Evolutionary conservation across 1,140 invertebrate species (phyloP), one percentile per base, ranked within the genome.

Genomic region (Drosophila biarmipes): DNA sequence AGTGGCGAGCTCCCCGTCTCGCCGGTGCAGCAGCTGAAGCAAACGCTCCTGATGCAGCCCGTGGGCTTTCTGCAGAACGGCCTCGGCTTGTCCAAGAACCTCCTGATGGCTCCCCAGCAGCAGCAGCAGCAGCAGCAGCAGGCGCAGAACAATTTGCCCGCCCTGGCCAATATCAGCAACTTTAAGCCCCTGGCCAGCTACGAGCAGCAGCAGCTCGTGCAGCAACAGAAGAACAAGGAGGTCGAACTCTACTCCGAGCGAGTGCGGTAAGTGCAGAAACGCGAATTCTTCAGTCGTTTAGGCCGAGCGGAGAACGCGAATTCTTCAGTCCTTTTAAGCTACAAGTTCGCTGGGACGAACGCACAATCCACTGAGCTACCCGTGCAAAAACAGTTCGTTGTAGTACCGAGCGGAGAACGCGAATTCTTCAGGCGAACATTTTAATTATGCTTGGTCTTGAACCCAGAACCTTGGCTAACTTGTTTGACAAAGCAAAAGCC

Each of bases 211-310:
- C 91, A 92, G 29, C 69, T 90, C 11, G 71, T 91, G 56, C 87
- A 91, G 57, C 87, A 90, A 59, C 80, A 92, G 63, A 90, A 91
- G 67, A 91, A 92, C 74, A 90, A 94, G 78, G 96, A 96, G 92
- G 94, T 96, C 58, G 96, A 97, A 84, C 95, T 97, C 72, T 95
- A 96, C 91, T 95, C 95, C 38, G 96, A 97, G 91, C 93, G 95
- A 87, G 93, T 95, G 86, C 94, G 96, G 96, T 97, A 91, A 95
- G 95, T 93, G n/a, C n/a, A n/a, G n/a, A n/a, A n/a, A n/a, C n/a
- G n/a, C 24, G 5, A 24, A 24, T 24, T 1, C 24, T 1, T 3
- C 24, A 29, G 29, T 29, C 8, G n/a, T n/a, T n/a, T n/a, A n/a
- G n/a, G n/a, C 1, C 8, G 8, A 29, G 29, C 29, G 29, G 29